These are phyloP conservation scores for Nanorana parkeri DNA, from an alignment of 2,113 vertebrate species.

Conservation along the genomic window DNA sequence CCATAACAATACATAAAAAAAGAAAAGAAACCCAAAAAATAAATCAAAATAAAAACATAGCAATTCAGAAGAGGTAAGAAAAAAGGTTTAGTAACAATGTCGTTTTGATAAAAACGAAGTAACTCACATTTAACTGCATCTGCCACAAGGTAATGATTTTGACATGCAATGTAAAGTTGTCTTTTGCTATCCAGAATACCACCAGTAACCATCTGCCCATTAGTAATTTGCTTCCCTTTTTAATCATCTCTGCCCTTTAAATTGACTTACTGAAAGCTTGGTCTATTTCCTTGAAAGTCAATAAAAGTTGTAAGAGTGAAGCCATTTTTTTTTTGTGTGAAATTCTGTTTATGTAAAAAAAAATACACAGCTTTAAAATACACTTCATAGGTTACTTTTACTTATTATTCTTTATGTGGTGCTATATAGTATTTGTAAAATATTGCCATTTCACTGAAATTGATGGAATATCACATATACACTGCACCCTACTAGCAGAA, in stretches of 20 bases:
- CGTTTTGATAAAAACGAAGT: slow-evolving; percentile 32
- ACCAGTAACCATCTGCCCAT: slow-evolving; percentile 15
- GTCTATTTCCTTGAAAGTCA: slow-evolving; percentile 42
- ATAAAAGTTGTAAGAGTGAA: slow-evolving; percentile 13
- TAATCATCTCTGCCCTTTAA: slow-evolving; percentile 41
- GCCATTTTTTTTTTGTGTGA: neutral
- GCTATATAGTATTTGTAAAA: slow-evolving; percentile 4
- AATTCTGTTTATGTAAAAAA: slow-evolving; percentile 13
- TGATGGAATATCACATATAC: slow-evolving; percentile 17
- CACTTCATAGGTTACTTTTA: slow-evolving; percentile 16
- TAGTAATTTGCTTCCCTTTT: slow-evolving; percentile 42
- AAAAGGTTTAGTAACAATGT: slow-evolving; percentile 11
- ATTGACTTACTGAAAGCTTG: slow-evolving; percentile 21
- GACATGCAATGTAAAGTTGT: slow-evolving; percentile 18
- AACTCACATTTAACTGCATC: slow-evolving; percentile 31
- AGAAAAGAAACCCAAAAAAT: neutral
- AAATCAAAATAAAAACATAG: neutral
- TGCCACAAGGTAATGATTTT: slow-evolving; percentile 28
- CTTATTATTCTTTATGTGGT: slow-evolving; percentile 22
- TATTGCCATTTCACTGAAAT: slow-evolving; percentile 1
- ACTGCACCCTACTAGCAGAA: slow-evolving; percentile 32
- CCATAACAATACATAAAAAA: slow-evolving; percentile 6
- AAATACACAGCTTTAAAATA: slow-evolving; percentile 12
- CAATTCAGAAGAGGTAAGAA: slow-evolving; percentile 12
- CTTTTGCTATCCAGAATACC: slow-evolving; percentile 10